Conservation (phyloP, 2,888 invertebrate genomes). For the Pyrocoelia pectoralis region DNA sequence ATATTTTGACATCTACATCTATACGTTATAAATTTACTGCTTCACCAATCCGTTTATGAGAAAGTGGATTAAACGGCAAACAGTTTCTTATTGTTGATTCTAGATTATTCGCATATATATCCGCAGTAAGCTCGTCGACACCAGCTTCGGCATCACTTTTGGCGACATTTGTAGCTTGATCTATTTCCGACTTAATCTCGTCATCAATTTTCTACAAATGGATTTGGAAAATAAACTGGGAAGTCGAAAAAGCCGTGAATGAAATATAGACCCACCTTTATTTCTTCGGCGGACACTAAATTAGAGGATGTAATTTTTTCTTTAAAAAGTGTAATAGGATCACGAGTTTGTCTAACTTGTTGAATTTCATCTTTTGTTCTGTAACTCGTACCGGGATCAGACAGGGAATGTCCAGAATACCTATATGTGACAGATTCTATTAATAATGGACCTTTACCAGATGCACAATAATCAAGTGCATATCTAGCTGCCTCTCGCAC, state of each 20-base stretch:
- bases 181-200: conserved; percentile 74
- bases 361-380: conserved; percentile 95
- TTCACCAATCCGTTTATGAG: conserved; percentile 61
- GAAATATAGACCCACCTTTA: conserved; percentile 77
- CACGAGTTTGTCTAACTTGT: conserved; percentile 94
- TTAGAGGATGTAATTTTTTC: conserved; percentile 83
- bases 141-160: conserved; percentile 74
- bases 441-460: conserved; percentile 91
- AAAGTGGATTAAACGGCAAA: conserved; percentile 58
- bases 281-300: conserved; percentile 82
- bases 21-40: conserved; percentile 62
- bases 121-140: conserved; percentile 71
- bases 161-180: conserved; percentile 77
- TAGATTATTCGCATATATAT: conserved; percentile 69
- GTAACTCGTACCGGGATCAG: conserved; percentile 98
- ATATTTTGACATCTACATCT: too few relatives aligned
- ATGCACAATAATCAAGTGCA: conserved; percentile 82
- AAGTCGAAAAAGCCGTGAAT: too few relatives aligned
- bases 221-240: too few relatives aligned
- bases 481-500: conserved; percentile 86
- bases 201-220: conserved; percentile 77
- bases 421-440: conserved; percentile 96
- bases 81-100: conserved; percentile 66
- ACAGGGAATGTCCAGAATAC: conserved; percentile 99
- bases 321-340: conserved; percentile 96